phyloP scores from a whole-genome alignment of 2,888 invertebrate species.

The Orchesellides sinensis region DNA sequence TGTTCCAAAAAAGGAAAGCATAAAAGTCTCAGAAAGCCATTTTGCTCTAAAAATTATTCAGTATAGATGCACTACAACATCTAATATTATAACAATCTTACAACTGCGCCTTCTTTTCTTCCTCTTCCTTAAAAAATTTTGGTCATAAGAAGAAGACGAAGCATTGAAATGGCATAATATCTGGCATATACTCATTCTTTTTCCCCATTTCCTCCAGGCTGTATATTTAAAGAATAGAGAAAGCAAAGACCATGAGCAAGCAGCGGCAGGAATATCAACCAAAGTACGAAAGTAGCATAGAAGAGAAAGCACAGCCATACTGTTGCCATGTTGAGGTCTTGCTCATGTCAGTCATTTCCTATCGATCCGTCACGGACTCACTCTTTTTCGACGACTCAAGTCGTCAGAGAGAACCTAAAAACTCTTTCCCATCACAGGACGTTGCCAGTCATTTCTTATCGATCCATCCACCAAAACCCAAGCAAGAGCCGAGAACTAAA shows the following conservation, averaged over 20 bases:
- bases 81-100: slow-evolving; percentile 17
- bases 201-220: slow-evolving; percentile 54
- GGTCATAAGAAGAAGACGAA: background rate
- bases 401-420: slow-evolving; percentile 59
- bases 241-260: background rate
- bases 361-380: slow-evolving; percentile 73
- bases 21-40: background rate
- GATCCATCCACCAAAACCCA: slow-evolving; percentile 65
- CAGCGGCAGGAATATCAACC: slow-evolving; percentile 8
- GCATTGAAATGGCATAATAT: slow-evolving; percentile 60
- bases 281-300: background rate
- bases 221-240: slow-evolving; percentile 21
- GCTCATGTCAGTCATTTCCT: slow-evolving; percentile 74
- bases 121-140: background rate
- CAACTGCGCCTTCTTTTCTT: slow-evolving; percentile 5
- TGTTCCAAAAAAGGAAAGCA: background rate
- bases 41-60: slow-evolving; percentile 11
- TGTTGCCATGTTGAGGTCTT: slow-evolving; percentile 74
- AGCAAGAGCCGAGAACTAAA: slow-evolving; percentile 55
- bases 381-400: slow-evolving; percentile 68
- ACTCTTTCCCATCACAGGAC: slow-evolving; percentile 66
- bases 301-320: slow-evolving; percentile 25
- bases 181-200: slow-evolving; percentile 43
- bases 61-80: too few relatives aligned
- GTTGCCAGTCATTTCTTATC: slow-evolving; percentile 73